Percentiles rank a stretch among this genome's conserved stretches.
Evolutionary conservation across 2,113 vertebrate genomes (phyloP).

Genomic region (Vanacampus margaritifer): DNA sequence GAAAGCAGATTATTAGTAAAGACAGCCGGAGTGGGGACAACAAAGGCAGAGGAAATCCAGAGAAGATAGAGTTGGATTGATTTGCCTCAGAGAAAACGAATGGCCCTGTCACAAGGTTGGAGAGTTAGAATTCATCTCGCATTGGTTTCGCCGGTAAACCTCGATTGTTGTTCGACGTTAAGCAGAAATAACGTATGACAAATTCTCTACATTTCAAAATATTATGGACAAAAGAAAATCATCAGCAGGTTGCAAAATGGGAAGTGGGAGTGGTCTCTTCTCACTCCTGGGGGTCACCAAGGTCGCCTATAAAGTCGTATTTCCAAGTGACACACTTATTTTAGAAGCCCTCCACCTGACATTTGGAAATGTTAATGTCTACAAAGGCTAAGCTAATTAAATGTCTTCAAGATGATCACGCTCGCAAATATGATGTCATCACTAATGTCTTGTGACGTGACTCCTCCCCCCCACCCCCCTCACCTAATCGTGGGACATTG

Average conservation of each 20-base stretch:
- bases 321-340: slow-evolving; percentile 53
- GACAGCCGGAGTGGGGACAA: slow-evolving; percentile 57
- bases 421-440: slow-evolving; percentile 47
- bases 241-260: slow-evolving; percentile 6
- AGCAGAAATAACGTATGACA: slow-evolving; percentile 20
- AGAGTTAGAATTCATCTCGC: slow-evolving; percentile 37
- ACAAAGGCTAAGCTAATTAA: slow-evolving; percentile 70
- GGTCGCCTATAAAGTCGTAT: slow-evolving; percentile 47
- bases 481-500: background rate
- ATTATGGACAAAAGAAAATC: background rate
- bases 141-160: slow-evolving; percentile 28
- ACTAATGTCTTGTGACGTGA: background rate
- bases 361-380: slow-evolving; percentile 71
- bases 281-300: slow-evolving; percentile 51
- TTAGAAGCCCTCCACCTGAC: slow-evolving; percentile 63
- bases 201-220: slow-evolving; percentile 5
- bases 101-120: slow-evolving; percentile 46
- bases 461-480: background rate
- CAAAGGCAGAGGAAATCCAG: slow-evolving; percentile 55
- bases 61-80: slow-evolving; percentile 58
- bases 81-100: slow-evolving; percentile 50
- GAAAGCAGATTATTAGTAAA: slow-evolving; percentile 61
- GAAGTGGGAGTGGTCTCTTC: slow-evolving; percentile 28
- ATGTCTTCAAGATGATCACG: slow-evolving; percentile 42
- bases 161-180: slow-evolving; percentile 25